Conservation (phyloP, 2,888 invertebrate genomes). For the Sarcophaga subvicina region DNA sequence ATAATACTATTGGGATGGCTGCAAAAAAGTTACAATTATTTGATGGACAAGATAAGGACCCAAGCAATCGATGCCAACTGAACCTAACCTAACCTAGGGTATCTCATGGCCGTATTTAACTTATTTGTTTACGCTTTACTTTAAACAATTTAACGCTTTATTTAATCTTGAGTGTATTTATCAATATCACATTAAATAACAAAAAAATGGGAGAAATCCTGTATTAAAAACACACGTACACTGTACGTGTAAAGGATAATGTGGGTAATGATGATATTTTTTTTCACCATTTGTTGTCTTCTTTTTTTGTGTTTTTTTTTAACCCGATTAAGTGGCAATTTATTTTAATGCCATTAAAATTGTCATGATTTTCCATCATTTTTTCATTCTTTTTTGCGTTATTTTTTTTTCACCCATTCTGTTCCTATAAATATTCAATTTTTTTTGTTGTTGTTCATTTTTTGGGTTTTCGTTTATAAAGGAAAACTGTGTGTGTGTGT, state of each 20-base stretch:
- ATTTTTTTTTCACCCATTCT: neutral
- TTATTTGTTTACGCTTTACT: neutral
- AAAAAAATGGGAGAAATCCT: neutral
- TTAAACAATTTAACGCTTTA: slow-evolving; percentile 44
- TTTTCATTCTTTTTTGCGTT: slow-evolving; percentile 8
- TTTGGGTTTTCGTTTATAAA: neutral
- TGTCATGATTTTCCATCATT: slow-evolving; percentile 67
- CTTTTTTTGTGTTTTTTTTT: slow-evolving; percentile 31
- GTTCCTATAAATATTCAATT: no score
- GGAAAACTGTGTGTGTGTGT: neutral
- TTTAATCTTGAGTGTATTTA: slow-evolving; percentile 60
- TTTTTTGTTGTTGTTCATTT: neutral
- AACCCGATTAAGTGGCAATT: slow-evolving; percentile 69
- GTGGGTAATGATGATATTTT: neutral
- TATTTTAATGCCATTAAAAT: slow-evolving; percentile 69
- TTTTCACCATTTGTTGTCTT: neutral
- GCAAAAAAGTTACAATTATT: no score
- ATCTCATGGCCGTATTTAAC: neutral
- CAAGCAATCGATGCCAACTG: no score
- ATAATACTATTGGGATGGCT: no score
- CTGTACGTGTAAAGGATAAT: neutral
- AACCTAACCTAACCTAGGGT: neutral
- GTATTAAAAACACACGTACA: neutral
- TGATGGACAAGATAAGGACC: no score
- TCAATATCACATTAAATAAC: slow-evolving; percentile 61